These are phyloP conservation scores for Spisula solida DNA, from an alignment of 2,888 invertebrate species.

Conservation along the genomic window DNA sequence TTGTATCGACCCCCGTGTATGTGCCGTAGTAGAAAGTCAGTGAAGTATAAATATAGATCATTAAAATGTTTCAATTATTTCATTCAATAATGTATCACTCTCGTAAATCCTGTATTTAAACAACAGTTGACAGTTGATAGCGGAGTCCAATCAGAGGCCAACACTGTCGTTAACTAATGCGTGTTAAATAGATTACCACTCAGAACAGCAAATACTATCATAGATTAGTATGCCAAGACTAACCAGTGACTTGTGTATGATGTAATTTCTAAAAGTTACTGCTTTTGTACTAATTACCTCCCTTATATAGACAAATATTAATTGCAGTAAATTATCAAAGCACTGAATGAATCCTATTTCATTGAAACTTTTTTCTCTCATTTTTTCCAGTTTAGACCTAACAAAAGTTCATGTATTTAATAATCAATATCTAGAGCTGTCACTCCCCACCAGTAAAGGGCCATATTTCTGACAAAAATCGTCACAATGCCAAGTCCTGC, in stretches of 20 bases:
- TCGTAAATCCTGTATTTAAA: neutral
- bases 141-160: neutral
- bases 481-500: too few relatives aligned
- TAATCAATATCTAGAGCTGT: too few relatives aligned
- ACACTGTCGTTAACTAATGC: neutral
- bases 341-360: neutral
- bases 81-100: neutral
- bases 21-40: neutral
- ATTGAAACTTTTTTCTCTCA: neutral
- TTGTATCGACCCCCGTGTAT: constrained; percentile 13
- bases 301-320: neutral
- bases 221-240: neutral
- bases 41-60: neutral
- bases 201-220: neutral
- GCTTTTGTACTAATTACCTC: neutral
- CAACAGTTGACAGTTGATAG: neutral
- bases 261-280: neutral
- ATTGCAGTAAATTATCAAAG: neutral
- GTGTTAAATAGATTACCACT: neutral
- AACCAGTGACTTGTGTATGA: neutral
- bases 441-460: too few relatives aligned
- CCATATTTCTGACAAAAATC: too few relatives aligned
- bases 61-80: constrained; percentile 15
- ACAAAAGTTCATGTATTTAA: too few relatives aligned
- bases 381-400: too few relatives aligned